Evolutionary conservation across 2,113 vertebrate genomes (phyloP), one percentile per base, ranked within the genome.

Genomic region (Eublepharis macularius): DNA sequence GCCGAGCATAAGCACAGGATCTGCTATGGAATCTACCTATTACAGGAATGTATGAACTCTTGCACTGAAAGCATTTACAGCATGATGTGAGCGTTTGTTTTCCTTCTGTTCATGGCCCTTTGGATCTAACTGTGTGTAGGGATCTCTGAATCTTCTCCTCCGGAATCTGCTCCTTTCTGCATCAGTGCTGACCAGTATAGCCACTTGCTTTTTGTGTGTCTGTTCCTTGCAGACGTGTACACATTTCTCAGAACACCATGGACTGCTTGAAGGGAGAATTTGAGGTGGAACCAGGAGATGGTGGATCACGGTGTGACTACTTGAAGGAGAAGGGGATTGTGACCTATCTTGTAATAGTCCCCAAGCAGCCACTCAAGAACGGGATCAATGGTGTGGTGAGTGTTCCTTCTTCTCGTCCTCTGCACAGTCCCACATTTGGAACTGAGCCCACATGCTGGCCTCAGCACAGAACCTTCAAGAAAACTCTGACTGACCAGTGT

Each of bases 161-260:
- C 34, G 29, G 69, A 34, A 11, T 66, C 51, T 21, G 14, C 19
- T 47, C 32, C 24, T 26, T 29, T 63, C 24, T 29, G 26, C 24
- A 29, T 63, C 60, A 63, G 57, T 26, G 60, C 60, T 24, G 21
- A 36, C 10, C 63, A 34, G 16, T 68, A 43, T 29, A 26, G 10
- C 43, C 41, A 24, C 39, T 26, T 45, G 29, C 43, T 13, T 79
- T 60, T 26, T 26, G 21, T 60, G 19, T 1, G 11, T 65, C 21
- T 69, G 76, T 60, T 41, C 0, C 85, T 32, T 65, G 24, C 95
- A 99, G 98, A 85, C 96, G 98, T 0, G 98, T 99, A 12, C 98
- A 99, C 95, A 99, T 99, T 95, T 99, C 98, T 1, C 98, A 99
- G 93, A 98, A 95, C 94, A 98, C 98, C 72, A 89, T 98, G 95